Evolutionary conservation across 53 echinoderm and acorn worm genomes (phyloP), one percentile per base, ranked within the genome.

Genomic region (Astropecten irregularis): DNA sequence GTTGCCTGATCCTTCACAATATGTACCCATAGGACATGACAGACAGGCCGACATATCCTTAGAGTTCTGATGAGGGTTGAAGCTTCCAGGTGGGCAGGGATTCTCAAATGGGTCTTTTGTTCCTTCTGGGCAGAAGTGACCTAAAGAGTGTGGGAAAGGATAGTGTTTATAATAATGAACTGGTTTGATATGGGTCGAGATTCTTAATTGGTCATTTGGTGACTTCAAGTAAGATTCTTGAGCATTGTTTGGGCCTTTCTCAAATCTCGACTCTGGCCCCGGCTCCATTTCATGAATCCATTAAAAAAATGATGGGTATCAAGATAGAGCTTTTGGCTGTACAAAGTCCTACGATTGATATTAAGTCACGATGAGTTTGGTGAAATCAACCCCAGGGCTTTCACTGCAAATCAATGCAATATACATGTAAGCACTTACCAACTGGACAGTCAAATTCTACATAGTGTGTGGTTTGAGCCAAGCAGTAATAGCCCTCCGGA

Each of bases 1-100:
- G 64, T 97, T 97, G 9, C 97, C 94, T 21, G 88, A 94, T 14
- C 97, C 97, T 15, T 90, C 94, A 16, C 97, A 97, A 88, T 94
- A 97, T 67, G 82, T 87, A 0, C 97, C 97, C 54, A 87, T 89
- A 0, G 97, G 97, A 26, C 97, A 97, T 20, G 58, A 23, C 44
- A 95, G 82, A 42, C 97, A 97, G 22, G 92, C 97, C 0, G 72
- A 83, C 71, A 83, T 53, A 14, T 88, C 76, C 71, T 86, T 76
- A 20, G 95, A 86, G 51, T 90, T 89, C 63, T 40, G 69, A 28
- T 89, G 87, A 10, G 84, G 72, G 61, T 97, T 95, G 90, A 92
- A 97, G 59, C 94, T 97, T 1, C 97, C 97, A 3, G 94, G 97
- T 23, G 92, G 90, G 70, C 97, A 97, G 10, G 92, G 92, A 83